These are phyloP conservation scores for Rhinogobio ventralis DNA, from an alignment of 2,797 vertebrate genomes.

Conservation along the genomic window DNA sequence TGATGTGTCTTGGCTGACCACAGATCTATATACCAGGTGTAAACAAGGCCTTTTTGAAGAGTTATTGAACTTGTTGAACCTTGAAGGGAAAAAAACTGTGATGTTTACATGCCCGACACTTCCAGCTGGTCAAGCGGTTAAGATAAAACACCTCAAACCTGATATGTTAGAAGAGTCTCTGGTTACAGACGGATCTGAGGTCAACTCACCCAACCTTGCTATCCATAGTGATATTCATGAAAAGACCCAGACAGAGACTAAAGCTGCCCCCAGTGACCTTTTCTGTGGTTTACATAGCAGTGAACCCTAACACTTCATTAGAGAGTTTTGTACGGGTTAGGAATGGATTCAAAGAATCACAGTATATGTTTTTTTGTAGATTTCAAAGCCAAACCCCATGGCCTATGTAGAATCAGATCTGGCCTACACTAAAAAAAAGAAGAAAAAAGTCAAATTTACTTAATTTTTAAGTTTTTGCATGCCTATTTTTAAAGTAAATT, in stretches of 20 bases:
- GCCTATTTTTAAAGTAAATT: no score
- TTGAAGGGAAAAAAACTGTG: constrained; percentile 7
- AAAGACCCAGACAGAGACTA: constrained; percentile 31
- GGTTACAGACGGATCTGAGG: constrained; percentile 39
- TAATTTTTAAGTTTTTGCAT: no score
- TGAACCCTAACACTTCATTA: background rate
- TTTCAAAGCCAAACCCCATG: background rate
- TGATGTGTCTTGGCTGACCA: background rate
- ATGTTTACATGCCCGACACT: constrained; percentile 35
- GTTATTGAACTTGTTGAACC: constrained; percentile 29
- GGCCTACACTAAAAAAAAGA: background rate
- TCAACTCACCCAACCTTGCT: constrained; percentile 23
- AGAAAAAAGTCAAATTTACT: no score
- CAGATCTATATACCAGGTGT: constrained; percentile 19
- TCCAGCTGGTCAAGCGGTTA: constrained; percentile 30
- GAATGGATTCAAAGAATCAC: background rate
- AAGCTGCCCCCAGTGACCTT: constrained; percentile 17
- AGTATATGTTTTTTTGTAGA: background rate
- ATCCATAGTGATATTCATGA: background rate
- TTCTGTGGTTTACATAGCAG: constrained; percentile 12
- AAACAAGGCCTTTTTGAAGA: constrained; percentile 44
- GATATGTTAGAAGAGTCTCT: constrained; percentile 27
- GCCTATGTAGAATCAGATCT: background rate
- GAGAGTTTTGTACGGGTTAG: background rate
- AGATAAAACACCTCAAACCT: constrained; percentile 21